Conservation (phyloP, 1,140 invertebrate species). For the Ectropis grisescens region DNA sequence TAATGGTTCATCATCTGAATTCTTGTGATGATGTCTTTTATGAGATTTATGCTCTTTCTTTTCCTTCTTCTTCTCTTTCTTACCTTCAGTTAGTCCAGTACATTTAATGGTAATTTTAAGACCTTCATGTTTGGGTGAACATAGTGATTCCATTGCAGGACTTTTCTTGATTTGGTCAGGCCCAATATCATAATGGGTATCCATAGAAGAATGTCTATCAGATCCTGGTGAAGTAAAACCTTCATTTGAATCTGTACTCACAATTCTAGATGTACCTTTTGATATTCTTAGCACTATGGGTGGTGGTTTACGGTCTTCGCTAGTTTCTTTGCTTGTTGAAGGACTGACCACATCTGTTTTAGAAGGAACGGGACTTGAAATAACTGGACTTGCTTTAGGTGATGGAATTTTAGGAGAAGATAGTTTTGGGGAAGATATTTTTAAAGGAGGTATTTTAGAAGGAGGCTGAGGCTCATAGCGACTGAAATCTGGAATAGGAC, state of each 20-base stretch:
- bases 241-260: constrained; percentile 75
- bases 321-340: constrained; percentile 54
- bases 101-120: constrained; percentile 67
- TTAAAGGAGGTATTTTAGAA: not conserved
- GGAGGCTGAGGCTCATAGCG: constrained; percentile 30
- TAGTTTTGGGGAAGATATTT: constrained; percentile 9
- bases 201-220: constrained; percentile 62
- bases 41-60: constrained; percentile 59
- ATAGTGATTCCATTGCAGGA: constrained; percentile 52
- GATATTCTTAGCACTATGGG: constrained; percentile 75
- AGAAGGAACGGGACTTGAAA: constrained; percentile 46
- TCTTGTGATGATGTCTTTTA: constrained; percentile 52
- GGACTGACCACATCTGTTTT: constrained; percentile 59
- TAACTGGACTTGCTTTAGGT: constrained; percentile 64
- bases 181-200: constrained; percentile 51
- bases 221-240: constrained; percentile 64
- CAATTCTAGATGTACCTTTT: constrained; percentile 74
- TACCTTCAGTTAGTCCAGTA: constrained; percentile 64
- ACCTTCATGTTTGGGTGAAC: constrained; percentile 62
- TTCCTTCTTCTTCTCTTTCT: constrained; percentile 65
- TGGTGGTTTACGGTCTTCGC: constrained; percentile 63
- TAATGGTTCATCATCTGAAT: constrained; percentile 41
- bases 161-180: constrained; percentile 48
- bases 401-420: constrained; percentile 31
- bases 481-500: constrained; percentile 57